A percentile compares a stretch with the other conserved stretches of the same genome.
phyloP scores from a whole-genome alignment of 2,113 vertebrate species.

The Myrmecobius fasciatus region DNA sequence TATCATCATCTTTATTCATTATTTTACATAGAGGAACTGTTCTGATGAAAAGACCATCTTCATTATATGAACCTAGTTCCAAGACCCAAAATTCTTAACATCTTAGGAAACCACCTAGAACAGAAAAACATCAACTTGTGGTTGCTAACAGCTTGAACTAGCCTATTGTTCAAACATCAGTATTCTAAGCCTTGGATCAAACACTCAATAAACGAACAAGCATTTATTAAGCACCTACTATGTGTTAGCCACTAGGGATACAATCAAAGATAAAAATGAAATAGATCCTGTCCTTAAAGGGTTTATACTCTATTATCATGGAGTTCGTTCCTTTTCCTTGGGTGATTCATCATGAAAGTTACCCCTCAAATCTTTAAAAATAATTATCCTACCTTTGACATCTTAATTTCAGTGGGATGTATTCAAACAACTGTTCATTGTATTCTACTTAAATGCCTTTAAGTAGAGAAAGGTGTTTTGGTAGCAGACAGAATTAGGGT shows the following conservation, averaged over 20 bases:
- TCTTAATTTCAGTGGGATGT: neutral
- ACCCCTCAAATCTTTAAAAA: neutral
- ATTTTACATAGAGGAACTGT: neutral
- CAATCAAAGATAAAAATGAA: neutral
- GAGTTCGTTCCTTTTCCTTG: neutral
- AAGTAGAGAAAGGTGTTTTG: neutral
- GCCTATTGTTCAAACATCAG: neutral
- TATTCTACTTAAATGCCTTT: neutral
- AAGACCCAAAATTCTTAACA: neutral
- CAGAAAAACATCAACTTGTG: neutral
- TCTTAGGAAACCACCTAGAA: neutral
- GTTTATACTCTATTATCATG: neutral
- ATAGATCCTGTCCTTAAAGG: neutral
- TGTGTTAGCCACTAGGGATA: neutral
- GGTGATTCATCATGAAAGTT: neutral
- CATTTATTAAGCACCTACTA: neutral
- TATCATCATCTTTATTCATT: neutral
- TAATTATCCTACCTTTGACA: neutral
- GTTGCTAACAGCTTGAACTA: neutral
- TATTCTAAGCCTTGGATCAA: neutral
- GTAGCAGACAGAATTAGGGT: neutral
- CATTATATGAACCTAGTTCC: neutral
- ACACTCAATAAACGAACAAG: neutral
- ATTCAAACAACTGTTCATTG: neutral
- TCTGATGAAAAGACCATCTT: neutral